Evolutionary conservation across 2,888 invertebrate species (phyloP), one percentile per base, ranked within the genome.

Genomic region (Rotaria magnacalcarata): DNA sequence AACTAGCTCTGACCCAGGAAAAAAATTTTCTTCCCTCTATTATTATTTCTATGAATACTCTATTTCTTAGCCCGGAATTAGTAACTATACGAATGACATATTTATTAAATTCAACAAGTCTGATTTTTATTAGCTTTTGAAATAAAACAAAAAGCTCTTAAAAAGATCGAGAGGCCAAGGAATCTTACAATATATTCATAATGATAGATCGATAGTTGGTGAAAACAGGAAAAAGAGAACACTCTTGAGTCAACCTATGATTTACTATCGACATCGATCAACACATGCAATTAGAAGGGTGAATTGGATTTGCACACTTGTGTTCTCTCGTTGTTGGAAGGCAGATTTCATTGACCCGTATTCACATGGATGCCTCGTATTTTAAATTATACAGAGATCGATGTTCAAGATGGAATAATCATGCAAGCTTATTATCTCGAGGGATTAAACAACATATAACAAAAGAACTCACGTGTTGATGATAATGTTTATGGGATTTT

Each of bases 401-500:
- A 67, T 67, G 34, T 16, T 67, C 19, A 2, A 67, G 67, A 34
- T 67, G 34, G 14, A 67, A 67, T 67, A 41, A 67, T 67, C 67
- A 67, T 34, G 34, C 67, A 67, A 67, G 1, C 67, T 34, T 7
- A 16, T 27, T 41, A 16, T 41, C 34, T 67, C 67, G 16, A 67
- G 67, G 34, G 67, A 67, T 67, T 67, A 34, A 67, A 27, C n/a
- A 67, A 67, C 19, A 34, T 16, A 34, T 3, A 67, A 67, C 27
- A 5, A 19, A 67, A 19, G 34, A 34, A 19, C 19, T 34, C 34
- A 67, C 67, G 16, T 34, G 67, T 67, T 34, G 67, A 67, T 67
- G 34, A 67, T 67, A 34, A 27, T 67, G 67, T 67, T 67, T 67
- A 67, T 34, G 67, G 34, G 67, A 67, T 67, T 67, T 67, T 67